Conservation (phyloP, 1,140 invertebrate species). For the Lepidurus couesii region DNA sequence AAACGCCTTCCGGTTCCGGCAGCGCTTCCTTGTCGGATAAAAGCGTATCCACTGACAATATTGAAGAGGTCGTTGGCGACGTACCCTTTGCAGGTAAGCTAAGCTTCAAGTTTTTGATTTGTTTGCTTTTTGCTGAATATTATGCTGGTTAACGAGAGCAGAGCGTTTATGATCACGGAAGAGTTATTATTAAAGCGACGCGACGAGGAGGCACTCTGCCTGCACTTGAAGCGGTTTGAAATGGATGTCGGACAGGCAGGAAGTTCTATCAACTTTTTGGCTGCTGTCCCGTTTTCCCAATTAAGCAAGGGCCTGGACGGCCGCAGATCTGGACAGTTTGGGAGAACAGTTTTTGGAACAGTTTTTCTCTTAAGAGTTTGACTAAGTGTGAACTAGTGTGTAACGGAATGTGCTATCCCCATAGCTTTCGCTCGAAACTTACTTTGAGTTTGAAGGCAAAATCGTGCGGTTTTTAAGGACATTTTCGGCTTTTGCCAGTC, state of each 20-base stretch:
- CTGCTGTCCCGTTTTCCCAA: not conserved
- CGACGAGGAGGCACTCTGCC: not conserved
- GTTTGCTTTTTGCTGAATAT: not conserved
- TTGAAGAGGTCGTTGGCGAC: conserved; percentile 75
- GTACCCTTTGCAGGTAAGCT: conserved; percentile 76
- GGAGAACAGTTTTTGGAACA: no score
- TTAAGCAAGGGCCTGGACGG: not conserved
- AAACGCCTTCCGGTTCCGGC: conserved; percentile 46
- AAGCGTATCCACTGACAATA: conserved; percentile 72
- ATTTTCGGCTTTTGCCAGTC: no score
- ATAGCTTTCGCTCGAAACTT: no score
- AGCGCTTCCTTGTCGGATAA: conserved; percentile 65
- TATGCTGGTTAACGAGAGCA: no score
- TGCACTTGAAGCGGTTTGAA: conserved; percentile 9
- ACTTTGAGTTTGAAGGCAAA: no score
- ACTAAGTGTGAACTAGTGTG: no score
- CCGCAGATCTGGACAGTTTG: not conserved
- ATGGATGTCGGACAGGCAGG: not conserved
- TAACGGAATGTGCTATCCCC: no score
- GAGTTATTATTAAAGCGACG: not conserved
- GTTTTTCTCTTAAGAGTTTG: no score
- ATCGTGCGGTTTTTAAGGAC: no score
- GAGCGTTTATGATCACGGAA: no score
- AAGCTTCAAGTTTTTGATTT: not conserved
- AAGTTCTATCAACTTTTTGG: conserved; percentile 15